A percentile compares a stretch with the other conserved stretches of the same genome.
Conservation (phyloP, 2,113 vertebrate species). For the Meriones unguiculatus region DNA sequence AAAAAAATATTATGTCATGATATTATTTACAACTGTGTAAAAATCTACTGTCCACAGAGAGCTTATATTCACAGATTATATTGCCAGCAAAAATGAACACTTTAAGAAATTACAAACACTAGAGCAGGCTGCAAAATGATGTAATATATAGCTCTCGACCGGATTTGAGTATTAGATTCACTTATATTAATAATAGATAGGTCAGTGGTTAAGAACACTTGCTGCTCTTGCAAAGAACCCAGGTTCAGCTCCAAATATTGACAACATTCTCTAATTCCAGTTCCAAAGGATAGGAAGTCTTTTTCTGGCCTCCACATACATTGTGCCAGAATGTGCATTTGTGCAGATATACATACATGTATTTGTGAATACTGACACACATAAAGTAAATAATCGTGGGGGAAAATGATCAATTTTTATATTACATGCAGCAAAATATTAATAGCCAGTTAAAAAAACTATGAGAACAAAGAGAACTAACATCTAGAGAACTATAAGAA, state of each 20-base stretch:
- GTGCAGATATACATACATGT: neutral
- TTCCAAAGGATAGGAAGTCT: neutral
- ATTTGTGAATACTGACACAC: neutral
- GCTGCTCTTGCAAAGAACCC: neutral
- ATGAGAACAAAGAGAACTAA: neutral
- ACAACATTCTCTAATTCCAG: neutral
- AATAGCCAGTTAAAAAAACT: neutral
- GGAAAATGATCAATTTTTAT: neutral
- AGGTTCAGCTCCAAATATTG: neutral
- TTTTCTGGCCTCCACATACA: neutral
- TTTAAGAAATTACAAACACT: slow-evolving; percentile 26
- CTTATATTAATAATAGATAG: neutral
- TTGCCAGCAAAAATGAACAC: neutral
- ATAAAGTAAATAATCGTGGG: neutral
- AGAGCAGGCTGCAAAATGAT: slow-evolving; percentile 20
- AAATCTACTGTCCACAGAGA: slow-evolving; percentile 31
- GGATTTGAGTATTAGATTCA: neutral
- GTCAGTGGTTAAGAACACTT: neutral
- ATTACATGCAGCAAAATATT: neutral
- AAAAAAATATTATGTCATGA: neutral
- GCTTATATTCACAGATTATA: neutral
- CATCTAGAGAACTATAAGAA: neutral
- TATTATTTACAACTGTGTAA: slow-evolving; percentile 3
- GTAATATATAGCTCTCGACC: neutral
- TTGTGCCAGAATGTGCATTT: neutral